Evolutionary conservation across 2,113 vertebrate species (phyloP).

Genomic region (Otocyon megalotis): DNA sequence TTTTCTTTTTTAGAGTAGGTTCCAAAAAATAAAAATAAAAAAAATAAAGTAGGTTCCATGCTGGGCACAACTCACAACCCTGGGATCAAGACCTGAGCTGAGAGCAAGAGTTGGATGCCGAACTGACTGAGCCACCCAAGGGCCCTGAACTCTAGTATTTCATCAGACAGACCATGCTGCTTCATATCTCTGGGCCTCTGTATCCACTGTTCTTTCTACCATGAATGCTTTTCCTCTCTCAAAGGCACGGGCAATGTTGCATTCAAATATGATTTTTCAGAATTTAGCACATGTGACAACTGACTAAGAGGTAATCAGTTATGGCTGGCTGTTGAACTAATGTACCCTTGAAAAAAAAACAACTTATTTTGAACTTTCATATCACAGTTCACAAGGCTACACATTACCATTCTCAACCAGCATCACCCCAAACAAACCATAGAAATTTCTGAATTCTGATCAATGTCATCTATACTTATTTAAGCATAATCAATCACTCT

Average conservation of each 20-base stretch:
- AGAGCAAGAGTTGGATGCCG: background rate
- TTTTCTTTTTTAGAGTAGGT: background rate
- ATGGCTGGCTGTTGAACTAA: background rate
- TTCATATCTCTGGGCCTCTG: background rate
- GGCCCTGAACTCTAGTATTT: background rate
- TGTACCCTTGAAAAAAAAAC: background rate
- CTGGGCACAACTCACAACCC: background rate
- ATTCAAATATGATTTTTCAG: slow-evolving; percentile 33
- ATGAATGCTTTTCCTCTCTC: slow-evolving; percentile 6
- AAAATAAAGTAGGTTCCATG: too few species aligned
- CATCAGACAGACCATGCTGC: background rate
- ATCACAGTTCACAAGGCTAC: background rate
- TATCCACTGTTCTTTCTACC: background rate
- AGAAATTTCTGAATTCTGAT: slow-evolving; percentile 42
- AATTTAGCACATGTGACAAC: background rate
- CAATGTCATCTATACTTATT: slow-evolving; percentile 12
- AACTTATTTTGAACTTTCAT: background rate
- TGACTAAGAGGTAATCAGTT: background rate
- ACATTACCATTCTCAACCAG: background rate
- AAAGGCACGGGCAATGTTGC: background rate
- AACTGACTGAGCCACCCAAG: background rate
- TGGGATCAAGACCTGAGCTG: background rate
- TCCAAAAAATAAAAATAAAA: background rate
- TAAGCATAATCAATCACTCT: background rate
- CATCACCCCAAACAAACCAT: background rate